Conservation (phyloP, 2,113 vertebrate species). For the Elaphurus davidianus region DNA sequence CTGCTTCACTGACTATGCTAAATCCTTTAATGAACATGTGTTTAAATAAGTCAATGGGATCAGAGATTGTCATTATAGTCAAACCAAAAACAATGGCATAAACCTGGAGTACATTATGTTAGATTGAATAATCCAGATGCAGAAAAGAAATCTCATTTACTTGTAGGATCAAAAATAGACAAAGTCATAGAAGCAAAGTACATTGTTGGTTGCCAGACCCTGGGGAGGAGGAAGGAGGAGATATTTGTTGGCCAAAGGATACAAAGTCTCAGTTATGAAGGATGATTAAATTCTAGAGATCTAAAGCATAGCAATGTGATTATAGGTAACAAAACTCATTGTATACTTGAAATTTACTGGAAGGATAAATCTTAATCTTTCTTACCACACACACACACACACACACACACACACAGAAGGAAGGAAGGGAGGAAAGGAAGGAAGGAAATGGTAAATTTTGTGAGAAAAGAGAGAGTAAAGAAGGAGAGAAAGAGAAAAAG, state of each 20-base stretch:
- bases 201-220: not conserved
- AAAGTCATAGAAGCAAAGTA: not conserved
- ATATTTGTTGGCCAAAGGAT: not conserved
- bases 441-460: not conserved
- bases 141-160: not conserved
- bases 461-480: not conserved
- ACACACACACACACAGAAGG: not conserved
- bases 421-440: not conserved
- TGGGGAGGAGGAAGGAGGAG: not conserved
- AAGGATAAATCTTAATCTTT: not conserved
- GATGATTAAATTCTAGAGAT: not conserved
- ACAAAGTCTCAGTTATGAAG: not conserved
- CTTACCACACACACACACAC: not conserved
- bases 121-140: not conserved
- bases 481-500: not conserved
- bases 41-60: not conserved
- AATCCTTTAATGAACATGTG: not conserved
- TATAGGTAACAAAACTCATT: not conserved
- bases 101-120: not conserved
- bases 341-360: not conserved
- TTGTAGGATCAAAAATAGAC: not conserved
- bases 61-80: not conserved
- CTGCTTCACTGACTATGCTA: not conserved
- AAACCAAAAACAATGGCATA: not conserved
- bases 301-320: not conserved